phyloP scores from a whole-genome alignment of 2,797 vertebrate genomes.

The Ceyx erithaca region DNA sequence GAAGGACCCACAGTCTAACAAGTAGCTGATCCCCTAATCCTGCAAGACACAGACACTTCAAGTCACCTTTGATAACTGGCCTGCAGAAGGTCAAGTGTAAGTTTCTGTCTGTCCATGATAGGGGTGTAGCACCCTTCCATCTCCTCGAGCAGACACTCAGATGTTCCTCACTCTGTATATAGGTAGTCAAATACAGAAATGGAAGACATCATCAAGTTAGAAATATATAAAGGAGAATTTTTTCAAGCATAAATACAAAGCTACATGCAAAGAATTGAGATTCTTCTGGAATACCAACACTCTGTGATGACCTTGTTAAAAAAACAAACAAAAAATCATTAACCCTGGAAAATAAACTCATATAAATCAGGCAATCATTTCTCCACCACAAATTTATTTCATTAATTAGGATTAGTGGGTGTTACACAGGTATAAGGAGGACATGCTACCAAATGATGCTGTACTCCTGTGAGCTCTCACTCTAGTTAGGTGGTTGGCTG shows the following conservation, averaged over 20 bases:
- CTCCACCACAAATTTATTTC: not conserved
- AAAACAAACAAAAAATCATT: not conserved
- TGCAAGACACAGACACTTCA: not conserved
- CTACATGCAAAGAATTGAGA: not conserved
- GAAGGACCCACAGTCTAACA: not conserved
- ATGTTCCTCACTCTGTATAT: not conserved
- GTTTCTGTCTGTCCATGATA: slow-evolving; percentile 24
- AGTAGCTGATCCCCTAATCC: not conserved
- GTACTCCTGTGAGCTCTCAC: not conserved
- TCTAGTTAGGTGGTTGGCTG: not conserved
- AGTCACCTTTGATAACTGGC: slow-evolving; percentile 24
- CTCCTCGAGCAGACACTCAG: slow-evolving; percentile 1
- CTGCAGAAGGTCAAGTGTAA: not conserved
- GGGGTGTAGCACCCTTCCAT: not conserved
- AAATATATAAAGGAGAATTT: not conserved
- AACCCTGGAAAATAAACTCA: not conserved
- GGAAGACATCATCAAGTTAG: not conserved
- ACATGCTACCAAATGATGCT: not conserved
- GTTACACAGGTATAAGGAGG: not conserved
- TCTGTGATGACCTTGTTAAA: not conserved
- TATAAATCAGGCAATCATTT: not conserved
- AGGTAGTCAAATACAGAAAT: not conserved
- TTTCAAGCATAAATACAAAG: not conserved
- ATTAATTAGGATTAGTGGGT: not conserved
- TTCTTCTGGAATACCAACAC: not conserved